Evolutionary conservation across 2,113 vertebrate genomes (phyloP), one percentile per base, ranked within the genome.

Genomic region (Thunnus thynnus): DNA sequence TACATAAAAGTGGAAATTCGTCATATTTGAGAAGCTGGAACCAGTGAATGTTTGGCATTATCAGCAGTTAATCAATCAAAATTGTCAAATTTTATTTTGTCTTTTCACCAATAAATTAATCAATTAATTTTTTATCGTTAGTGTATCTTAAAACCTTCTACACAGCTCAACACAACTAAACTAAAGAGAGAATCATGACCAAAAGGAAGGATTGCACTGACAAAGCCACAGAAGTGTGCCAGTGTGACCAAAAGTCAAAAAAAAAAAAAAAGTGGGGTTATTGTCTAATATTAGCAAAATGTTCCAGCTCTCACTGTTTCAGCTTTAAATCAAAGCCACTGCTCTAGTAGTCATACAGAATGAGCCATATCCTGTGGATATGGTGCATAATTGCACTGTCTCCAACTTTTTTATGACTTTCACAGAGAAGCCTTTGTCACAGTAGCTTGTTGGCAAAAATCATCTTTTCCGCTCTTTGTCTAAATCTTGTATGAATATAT

Each of bases 381-480:
- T 11, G 18, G 52, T 41, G 56, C 48, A 63, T 51, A 54, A 51
- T 20, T 48, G 14, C 27, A 20, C 54, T 67, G 32, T 76, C 73
- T 83, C 64, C 76, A 67, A 11, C 55, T 80, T 51, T 17, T 80
- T 67, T 72, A 73, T 36, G 22, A 13, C 74, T 78, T 81, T 47
- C 74, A 93, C 93, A 95, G 86, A 83, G 85, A 55, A 64, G 30
- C 72, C 91, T 92, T 95, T 95, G 94, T 95, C 85, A 77, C 18
- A 18, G 60, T 54, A 76, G 65, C 80, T 52, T 9, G 20, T 76
- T 82, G 84, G 84, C 69, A 72, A 56, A 80, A 76, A 13, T 72
- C 62, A 27, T n/a, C 30, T 86, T 92, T 89, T 92, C 89, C 92
- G 83, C 60, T 87, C 86, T 92, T 92, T 92, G 91, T 92, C 58